Conservation (phyloP, 2,888 invertebrate genomes). For the Hypena proboscidalis region DNA sequence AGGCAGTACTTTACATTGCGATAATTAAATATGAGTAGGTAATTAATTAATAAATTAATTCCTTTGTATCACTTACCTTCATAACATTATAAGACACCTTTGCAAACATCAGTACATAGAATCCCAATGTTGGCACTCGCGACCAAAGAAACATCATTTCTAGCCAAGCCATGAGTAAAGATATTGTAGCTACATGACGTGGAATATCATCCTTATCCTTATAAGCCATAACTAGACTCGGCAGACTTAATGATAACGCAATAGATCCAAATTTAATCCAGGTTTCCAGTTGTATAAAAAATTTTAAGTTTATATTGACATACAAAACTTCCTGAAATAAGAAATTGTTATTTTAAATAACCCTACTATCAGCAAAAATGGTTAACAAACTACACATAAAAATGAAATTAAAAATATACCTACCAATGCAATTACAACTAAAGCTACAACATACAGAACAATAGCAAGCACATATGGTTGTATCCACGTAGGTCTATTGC, state of each 20-base stretch:
- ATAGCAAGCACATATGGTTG: constrained; percentile 19
- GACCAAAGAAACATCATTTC: constrained; percentile 85
- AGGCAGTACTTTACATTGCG: too few species aligned
- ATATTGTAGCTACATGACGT: constrained; percentile 79
- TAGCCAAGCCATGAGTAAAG: constrained; percentile 82
- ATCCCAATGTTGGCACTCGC: constrained; percentile 84
- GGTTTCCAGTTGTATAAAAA: constrained; percentile 78
- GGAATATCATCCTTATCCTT: constrained; percentile 66
- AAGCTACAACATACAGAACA: constrained; percentile 19
- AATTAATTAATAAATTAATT: too few species aligned
- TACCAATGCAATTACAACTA: constrained; percentile 31
- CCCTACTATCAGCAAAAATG: too few species aligned
- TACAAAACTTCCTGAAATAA: constrained; percentile 76
- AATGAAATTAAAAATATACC: constrained; percentile 1
- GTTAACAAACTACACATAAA: too few species aligned
- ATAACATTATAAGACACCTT: constrained; percentile 84
- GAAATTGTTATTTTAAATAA: background rate
- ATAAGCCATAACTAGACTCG: constrained; percentile 48
- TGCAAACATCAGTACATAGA: constrained; percentile 87
- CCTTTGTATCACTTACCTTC: constrained; percentile 76
- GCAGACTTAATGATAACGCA: constrained; percentile 63
- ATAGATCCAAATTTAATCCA: constrained; percentile 80
- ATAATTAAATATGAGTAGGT: too few species aligned
- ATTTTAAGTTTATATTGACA: constrained; percentile 68
- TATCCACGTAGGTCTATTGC: constrained; percentile 12